phyloP scores from a whole-genome alignment of 2,797 vertebrate genomes.

The Gallinago stenura region DNA sequence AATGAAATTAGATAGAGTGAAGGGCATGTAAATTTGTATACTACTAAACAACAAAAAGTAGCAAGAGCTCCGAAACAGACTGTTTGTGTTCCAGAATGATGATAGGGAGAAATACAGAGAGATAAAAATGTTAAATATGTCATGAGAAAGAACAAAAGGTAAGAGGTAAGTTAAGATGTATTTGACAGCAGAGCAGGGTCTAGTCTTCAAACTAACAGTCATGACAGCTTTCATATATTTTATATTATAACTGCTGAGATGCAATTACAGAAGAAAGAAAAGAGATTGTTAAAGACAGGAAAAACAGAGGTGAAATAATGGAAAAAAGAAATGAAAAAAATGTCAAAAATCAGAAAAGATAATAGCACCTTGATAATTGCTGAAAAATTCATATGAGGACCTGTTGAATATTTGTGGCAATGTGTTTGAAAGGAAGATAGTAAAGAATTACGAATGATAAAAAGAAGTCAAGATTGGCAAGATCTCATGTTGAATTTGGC shows the following conservation, averaged over 20 bases:
- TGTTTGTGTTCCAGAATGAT: neutral
- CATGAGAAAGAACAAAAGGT: neutral
- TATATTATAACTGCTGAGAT: neutral
- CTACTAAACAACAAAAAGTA: neutral
- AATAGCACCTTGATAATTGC: neutral
- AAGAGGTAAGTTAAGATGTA: neutral
- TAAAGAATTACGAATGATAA: neutral
- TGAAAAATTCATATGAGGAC: neutral
- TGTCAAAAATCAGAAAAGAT: neutral
- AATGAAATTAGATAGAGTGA: neutral
- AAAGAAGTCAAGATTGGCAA: neutral
- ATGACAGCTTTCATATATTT: neutral
- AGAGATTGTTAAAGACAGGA: neutral
- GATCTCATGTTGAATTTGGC: neutral
- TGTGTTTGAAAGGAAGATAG: neutral
- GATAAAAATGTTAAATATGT: neutral
- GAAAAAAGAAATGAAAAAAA: neutral
- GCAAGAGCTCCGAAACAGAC: neutral
- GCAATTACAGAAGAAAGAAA: neutral
- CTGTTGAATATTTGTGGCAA: neutral
- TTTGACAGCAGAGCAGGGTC: neutral
- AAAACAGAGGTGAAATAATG: neutral
- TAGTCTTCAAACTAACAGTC: neutral
- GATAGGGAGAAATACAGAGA: neutral
- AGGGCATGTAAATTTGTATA: neutral